These are phyloP conservation scores for Gerris buenoi DNA, from an alignment of 1,140 invertebrate species.

Conservation along the genomic window DNA sequence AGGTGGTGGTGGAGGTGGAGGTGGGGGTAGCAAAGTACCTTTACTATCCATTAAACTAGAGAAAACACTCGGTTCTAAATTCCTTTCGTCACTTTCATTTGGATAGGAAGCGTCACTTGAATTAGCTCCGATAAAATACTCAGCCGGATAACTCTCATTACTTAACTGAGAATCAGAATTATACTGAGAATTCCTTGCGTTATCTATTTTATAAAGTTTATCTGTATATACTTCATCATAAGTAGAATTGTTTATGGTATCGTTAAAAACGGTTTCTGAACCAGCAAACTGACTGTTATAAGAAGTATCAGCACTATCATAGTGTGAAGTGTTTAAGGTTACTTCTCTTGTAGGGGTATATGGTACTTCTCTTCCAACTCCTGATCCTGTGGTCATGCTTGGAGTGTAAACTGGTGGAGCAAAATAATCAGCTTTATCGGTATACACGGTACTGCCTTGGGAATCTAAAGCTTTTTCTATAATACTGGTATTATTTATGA, in stretches of 20 bases:
- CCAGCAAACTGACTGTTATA: not conserved
- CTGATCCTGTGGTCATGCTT: not conserved
- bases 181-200: not conserved
- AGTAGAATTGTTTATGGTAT: not conserved
- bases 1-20: conserved; percentile 5
- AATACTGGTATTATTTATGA: conserved; percentile 4
- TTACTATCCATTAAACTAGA: not conserved
- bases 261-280: not conserved
- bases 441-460: not conserved
- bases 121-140: not conserved
- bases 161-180: not conserved
- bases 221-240: too few species aligned
- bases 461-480: not conserved
- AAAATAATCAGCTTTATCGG: not conserved
- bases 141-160: not conserved
- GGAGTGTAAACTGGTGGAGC: not conserved
- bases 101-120: not conserved
- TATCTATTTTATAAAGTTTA: too few species aligned
- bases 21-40: not conserved
- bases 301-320: not conserved
- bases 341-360: not conserved
- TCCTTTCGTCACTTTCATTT: too few species aligned
- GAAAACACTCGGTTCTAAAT: not conserved
- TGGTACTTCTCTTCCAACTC: too few species aligned
- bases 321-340: not conserved